These are phyloP conservation scores for Mythimna loreyi DNA, from an alignment of 2,888 invertebrate genomes.

Conservation along the genomic window DNA sequence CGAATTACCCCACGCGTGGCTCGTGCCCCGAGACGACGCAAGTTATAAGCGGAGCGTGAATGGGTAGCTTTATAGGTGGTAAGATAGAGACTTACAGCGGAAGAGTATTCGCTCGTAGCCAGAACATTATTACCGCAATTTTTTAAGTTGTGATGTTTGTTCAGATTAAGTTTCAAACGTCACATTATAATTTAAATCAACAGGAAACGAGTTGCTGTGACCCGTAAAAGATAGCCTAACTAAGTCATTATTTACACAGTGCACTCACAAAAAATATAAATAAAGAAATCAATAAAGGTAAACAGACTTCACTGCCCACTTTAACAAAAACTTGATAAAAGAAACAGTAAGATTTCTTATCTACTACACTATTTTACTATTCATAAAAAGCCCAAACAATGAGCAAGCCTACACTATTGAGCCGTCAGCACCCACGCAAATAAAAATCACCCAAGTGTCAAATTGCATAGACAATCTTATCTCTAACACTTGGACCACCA, in stretches of 20 bases:
- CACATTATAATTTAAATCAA: background rate
- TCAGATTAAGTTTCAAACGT: background rate
- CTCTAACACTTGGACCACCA: slow-evolving; percentile 73
- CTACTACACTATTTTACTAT: slow-evolving; percentile 29
- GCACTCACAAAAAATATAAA: slow-evolving; percentile 13
- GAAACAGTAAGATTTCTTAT: slow-evolving; percentile 40
- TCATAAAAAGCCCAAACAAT: slow-evolving; percentile 51
- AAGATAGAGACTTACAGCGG: background rate
- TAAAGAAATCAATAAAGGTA: slow-evolving; percentile 3
- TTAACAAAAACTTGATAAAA: slow-evolving; percentile 25
- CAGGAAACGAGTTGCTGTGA: background rate
- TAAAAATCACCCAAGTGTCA: slow-evolving; percentile 62
- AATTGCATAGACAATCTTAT: slow-evolving; percentile 60
- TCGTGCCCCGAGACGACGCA: slow-evolving; percentile 76
- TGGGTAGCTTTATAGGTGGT: background rate
- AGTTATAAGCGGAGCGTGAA: slow-evolving; percentile 34
- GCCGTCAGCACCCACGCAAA: slow-evolving; percentile 60
- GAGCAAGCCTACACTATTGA: slow-evolving; percentile 59
- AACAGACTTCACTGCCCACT: slow-evolving; percentile 17
- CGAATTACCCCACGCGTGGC: slow-evolving; percentile 83
- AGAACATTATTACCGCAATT: background rate
- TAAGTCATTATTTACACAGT: background rate
- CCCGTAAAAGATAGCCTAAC: background rate
- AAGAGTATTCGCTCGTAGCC: background rate
- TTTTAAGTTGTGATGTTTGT: background rate